Evolutionary conservation across 2,113 vertebrate species (phyloP), one percentile per base, ranked within the genome.

Genomic region (Crotalus helleri): DNA sequence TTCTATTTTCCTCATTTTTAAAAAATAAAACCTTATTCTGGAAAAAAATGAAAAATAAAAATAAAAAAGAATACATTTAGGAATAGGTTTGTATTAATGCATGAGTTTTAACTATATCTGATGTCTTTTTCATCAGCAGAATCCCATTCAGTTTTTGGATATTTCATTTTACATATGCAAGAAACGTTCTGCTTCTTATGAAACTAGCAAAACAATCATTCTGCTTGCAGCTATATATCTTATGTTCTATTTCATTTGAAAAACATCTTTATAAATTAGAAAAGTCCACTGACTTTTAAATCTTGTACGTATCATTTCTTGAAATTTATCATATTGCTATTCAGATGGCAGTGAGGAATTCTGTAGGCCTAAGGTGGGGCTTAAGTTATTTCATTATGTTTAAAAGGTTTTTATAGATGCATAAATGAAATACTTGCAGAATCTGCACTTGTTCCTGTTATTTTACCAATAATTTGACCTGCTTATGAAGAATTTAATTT

Each of bases 131-230:
- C 74, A 89, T 93, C 91, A 96, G 94, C 95, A 94, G 94, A 95
- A 94, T 96, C 95, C 91, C 94, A 93, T 95, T 96, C 95, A 91
- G 64, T 93, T 96, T 91, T 91, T 91, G 91, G 88, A 91, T 93
- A 95, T 96, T 97, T 95, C 92, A 94, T 96, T 96, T 95, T 95
- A 94, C 95, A 55, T 94, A 74, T 88, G 91, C 64, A 86, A 93
- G 92, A 91, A 96, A 93, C 1, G 2, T 93, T 93, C 95, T 93
- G 92, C 61, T 94, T 81, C 92, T 92, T 51, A 49, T 93, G 93
- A 96, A 92, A 94, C 54, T 90, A 90, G 94, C 88, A 92, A 93
- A 94, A 8, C 91, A 93, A 94, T 94, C 92, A 29, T 88, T 49
- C n/a, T 85, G 92, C 88, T 85, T 69, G 46, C 92, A 46, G 88